Base-by-base conservation (phyloP, 2,113 vertebrate species). In the Tenebrosternarchus preto region DNA sequence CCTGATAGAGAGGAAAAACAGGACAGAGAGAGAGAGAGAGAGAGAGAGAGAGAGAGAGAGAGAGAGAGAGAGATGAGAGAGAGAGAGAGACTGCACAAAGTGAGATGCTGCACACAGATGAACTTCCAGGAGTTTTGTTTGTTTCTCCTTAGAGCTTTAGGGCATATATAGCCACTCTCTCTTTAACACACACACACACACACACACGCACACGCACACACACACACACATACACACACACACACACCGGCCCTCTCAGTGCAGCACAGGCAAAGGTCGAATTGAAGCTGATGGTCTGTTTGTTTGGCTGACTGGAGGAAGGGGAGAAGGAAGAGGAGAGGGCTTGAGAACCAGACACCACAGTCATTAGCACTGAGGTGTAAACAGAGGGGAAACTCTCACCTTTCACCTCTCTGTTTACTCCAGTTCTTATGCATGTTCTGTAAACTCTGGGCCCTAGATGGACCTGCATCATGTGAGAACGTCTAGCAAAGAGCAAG, bases 21-120 rank as follows among this genome's bases (percentile, higher is more conserved):
- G 9, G 80, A 61, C 15, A 93, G 92, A 87, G 88, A 88, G 83
- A 83, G 88, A 88, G 83, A 82, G 89, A 91, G 89, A 93, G 57
- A 63, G 33, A 59, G 68, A 56, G n/a, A 76, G 0, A 61, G 53
- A 46, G 50, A 94, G 59, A 72, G 73, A 63, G 66, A 63, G 50
- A 59, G 68, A 56, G 22, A 79, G 1, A 43, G 46, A 61, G 59
- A 61, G 59, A 61, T n/a, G 63, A 78, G 24, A 78, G 60, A 66
- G 43, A 72, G 17, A 73, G 60, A 25, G 24, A 25, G 53, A 93
- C 39, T 57, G 73, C 33, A 68, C 56, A 60, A 20, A 61, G 66
- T 29, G 11, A 78, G 0, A 60, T n/a, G 22, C 39, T 66, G 74
- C 39, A 55, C 43, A 76, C 15, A 56, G 27, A 25, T 57, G 75